Percentiles rank a stretch among this genome's conserved stretches.
phyloP scores from a whole-genome alignment of 2,888 invertebrate species.

The Cabera pusaria region DNA sequence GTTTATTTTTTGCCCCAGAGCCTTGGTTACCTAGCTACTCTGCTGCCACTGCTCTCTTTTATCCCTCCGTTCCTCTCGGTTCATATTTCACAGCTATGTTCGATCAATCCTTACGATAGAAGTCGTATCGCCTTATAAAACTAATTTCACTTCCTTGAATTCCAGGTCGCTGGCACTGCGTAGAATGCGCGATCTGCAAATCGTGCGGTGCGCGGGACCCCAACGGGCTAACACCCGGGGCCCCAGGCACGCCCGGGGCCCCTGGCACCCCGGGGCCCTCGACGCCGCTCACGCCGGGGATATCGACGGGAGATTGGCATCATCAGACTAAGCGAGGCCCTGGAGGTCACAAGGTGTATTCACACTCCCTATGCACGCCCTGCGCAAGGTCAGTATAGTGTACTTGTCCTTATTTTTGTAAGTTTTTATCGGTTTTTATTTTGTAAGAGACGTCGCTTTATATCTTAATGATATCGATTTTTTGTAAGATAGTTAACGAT shows the following conservation, averaged over 20 bases:
- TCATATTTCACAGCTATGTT: too few relatives aligned
- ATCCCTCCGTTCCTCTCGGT: too few relatives aligned
- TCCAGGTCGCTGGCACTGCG: conserved; percentile 93
- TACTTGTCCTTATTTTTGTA: too few relatives aligned
- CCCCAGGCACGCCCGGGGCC: conserved; percentile 10
- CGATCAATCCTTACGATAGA: too few relatives aligned
- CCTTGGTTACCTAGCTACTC: too few relatives aligned
- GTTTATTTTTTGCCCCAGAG: too few relatives aligned
- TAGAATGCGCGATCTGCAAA: conserved; percentile 88
- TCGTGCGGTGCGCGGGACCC: conserved; percentile 84
- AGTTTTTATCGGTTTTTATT: conserved; percentile 1
- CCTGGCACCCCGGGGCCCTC: conserved; percentile 12
- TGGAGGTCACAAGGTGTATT: conserved; percentile 77
- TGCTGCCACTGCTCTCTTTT: too few relatives aligned
- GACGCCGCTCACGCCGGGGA: conserved; percentile 21
- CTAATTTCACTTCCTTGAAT: conserved; percentile 16
- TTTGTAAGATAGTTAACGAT: too few relatives aligned
- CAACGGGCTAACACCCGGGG: conserved; percentile 42
- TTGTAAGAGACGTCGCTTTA: conserved; percentile 10
- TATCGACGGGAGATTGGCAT: conserved; percentile 60
- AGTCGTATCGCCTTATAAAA: too few relatives aligned
- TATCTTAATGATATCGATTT: too few relatives aligned
- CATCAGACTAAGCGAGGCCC: conserved; percentile 77
- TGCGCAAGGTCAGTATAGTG: conserved; percentile 86
- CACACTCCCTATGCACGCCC: conserved; percentile 86